Conservation (phyloP, 2,797 vertebrate species). For the Dromococcyx pavoninus region DNA sequence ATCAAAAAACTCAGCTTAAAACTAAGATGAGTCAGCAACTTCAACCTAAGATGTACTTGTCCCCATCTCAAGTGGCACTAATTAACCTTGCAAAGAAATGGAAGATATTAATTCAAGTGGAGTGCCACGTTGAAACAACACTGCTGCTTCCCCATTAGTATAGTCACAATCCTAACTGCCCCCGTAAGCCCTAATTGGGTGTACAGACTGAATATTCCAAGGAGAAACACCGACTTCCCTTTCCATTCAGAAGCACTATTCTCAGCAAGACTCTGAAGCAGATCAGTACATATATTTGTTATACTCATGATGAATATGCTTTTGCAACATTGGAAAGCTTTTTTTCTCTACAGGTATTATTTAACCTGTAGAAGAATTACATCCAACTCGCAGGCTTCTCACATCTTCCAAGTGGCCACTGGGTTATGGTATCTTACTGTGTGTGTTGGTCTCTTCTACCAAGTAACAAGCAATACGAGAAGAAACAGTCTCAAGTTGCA, state of each 20-base stretch:
- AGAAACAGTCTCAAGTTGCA: too few species aligned
- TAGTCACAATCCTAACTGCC: neutral
- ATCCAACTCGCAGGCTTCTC: neutral
- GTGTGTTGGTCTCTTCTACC: neutral
- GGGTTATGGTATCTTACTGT: neutral
- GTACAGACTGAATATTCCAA: neutral
- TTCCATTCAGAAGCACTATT: neutral
- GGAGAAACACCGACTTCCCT: neutral
- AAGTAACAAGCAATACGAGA: too few species aligned
- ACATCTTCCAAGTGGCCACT: neutral
- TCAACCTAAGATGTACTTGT: neutral
- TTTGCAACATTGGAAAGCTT: neutral
- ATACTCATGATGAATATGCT: neutral
- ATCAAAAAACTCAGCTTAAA: neutral
- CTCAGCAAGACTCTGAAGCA: neutral
- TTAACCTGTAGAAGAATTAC: neutral
- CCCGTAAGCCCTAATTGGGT: neutral
- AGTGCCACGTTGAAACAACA: neutral
- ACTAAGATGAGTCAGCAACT: neutral
- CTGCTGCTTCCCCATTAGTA: neutral
- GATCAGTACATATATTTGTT: neutral
- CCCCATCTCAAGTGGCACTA: neutral
- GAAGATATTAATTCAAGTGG: neutral
- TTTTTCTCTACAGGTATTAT: neutral
- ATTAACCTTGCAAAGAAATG: neutral